phyloP scores from a whole-genome alignment of 2,797 vertebrate genomes.

The Eurystomus glaucurus region DNA sequence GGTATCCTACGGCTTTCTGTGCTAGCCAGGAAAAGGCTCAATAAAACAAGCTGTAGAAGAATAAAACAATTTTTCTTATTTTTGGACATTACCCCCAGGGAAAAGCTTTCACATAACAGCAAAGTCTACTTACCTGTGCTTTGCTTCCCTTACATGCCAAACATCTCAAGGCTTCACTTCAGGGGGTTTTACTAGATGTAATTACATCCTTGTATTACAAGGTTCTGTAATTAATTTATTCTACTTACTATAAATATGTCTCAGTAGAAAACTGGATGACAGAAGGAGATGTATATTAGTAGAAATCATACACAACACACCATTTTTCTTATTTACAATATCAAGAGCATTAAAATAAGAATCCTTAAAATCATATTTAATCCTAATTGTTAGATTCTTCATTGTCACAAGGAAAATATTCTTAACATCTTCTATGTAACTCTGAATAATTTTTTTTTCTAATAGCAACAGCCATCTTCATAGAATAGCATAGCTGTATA shows the following conservation, averaged over 20 bases:
- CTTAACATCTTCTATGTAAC: not conserved
- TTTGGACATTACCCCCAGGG: not conserved
- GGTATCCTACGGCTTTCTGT: not conserved
- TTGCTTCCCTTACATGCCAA: slow-evolving; percentile 55
- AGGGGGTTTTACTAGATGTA: slow-evolving; percentile 57
- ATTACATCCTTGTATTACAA: slow-evolving; percentile 66
- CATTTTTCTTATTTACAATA: slow-evolving; percentile 35
- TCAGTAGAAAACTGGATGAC: slow-evolving; percentile 64
- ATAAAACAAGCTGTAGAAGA: slow-evolving; percentile 19
- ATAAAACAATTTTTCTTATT: slow-evolving; percentile 17
- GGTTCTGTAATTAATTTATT: slow-evolving; percentile 64
- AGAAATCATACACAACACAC: slow-evolving; percentile 13
- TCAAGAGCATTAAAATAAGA: slow-evolving; percentile 29
- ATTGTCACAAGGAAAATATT: slow-evolving; percentile 14
- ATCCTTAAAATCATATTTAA: slow-evolving; percentile 27
- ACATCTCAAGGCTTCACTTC: slow-evolving; percentile 51
- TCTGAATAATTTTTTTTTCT: not conserved
- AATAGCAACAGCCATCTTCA: not conserved
- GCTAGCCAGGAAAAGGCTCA: not conserved
- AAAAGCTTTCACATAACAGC: slow-evolving; percentile 14
- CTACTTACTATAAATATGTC: slow-evolving; percentile 63
- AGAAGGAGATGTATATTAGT: slow-evolving; percentile 60
- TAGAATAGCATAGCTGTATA: not conserved
- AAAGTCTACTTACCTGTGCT: slow-evolving; percentile 52
- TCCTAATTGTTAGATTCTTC: slow-evolving; percentile 19